Evolutionary conservation across 2,888 invertebrate species (phyloP), one percentile per base, ranked within the genome.

Genomic region (Epinotia demarniana): DNA sequence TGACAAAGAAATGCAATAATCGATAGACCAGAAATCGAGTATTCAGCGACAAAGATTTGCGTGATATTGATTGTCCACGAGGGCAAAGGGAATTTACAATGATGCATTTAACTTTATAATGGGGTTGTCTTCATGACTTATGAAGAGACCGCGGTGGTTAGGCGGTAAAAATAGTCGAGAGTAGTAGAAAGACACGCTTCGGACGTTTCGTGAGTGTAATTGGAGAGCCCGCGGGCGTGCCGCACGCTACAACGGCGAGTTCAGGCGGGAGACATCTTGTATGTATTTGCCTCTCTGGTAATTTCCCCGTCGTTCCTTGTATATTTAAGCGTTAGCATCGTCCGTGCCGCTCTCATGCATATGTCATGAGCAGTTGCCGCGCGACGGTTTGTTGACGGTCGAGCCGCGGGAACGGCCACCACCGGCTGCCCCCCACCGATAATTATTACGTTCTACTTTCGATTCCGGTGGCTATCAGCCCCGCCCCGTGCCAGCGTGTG

Each of bases 371-470:
- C 90, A 87, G 94, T 94, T 93, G 93, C 94, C 87, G 84, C 78
- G 94, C 93, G 89, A 93, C 93, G 85, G 93, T 93, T 94, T 94
- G 94, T 94, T 94, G 94, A 86, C 93, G 91, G 90, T 90, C 82
- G 83, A 84, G 83, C 85, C 91, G 91, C 91, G 92, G 92, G 92
- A 93, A 92, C 87, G 84, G 84, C 89, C 83, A 86, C 90, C 89
- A 87, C 83, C 85, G 87, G 87, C 33, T 39, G 66, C 86, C 87
- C 87, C 85, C 82, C 88, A 87, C 86, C 88, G 83, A 92, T 93
- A 92, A 93, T 94, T 92, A 91, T 90, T 87, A 87, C 86, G 91
- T 90, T 89, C 91, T 89, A 93, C 89, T 89, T 93, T 91, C 89
- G 85, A 93, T 93, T 87, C 86, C 85, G 82, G 86, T 86, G 84